Evolutionary conservation across 2,888 invertebrate genomes (phyloP).

Genomic region (Drosophila cyrtoloma): DNA sequence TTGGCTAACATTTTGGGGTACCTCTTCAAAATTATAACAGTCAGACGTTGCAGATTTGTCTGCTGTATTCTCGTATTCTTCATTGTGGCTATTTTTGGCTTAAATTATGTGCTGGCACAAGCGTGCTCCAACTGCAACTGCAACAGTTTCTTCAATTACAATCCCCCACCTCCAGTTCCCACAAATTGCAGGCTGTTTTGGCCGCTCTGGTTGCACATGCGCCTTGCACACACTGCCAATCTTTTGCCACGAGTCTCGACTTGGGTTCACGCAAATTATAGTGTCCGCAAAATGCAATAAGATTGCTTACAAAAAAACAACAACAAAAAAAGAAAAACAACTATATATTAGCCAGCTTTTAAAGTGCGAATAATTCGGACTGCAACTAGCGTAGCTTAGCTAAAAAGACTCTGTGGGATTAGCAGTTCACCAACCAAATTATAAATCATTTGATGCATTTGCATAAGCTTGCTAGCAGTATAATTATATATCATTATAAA

Average conservation of each 20-base stretch:
- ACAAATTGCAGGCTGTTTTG: conserved; percentile 65
- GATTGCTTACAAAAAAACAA: conserved; percentile 26
- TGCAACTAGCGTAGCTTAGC: conserved; percentile 31
- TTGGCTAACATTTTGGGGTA: conserved; percentile 24
- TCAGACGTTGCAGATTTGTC: conserved; percentile 25
- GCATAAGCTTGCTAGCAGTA: conserved; percentile 27
- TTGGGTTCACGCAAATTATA: conserved; percentile 60
- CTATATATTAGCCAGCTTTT: conserved; percentile 48
- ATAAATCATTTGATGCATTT: conserved; percentile 38
- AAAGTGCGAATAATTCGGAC: conserved; percentile 69
- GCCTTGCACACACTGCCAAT: conserved; percentile 22
- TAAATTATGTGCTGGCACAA: conserved; percentile 33
- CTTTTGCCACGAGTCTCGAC: conserved; percentile 33
- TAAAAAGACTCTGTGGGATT: conserved; percentile 32
- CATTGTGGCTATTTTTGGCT: conserved; percentile 58
- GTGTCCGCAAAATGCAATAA: conserved; percentile 56
- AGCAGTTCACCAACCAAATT: conserved; percentile 31
- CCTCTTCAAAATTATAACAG: conserved; percentile 53
- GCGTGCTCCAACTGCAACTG: conserved; percentile 8
- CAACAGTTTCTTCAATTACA: conserved; percentile 53
- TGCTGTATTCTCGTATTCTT: conserved; percentile 9
- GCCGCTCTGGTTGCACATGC: conserved; percentile 48
- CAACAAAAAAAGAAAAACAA: conserved; percentile 25
- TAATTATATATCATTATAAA: conserved; percentile 2
- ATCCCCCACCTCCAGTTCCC: conserved; percentile 20